Evolutionary conservation across 2,113 vertebrate species (phyloP).

Genomic region (human): DNA sequence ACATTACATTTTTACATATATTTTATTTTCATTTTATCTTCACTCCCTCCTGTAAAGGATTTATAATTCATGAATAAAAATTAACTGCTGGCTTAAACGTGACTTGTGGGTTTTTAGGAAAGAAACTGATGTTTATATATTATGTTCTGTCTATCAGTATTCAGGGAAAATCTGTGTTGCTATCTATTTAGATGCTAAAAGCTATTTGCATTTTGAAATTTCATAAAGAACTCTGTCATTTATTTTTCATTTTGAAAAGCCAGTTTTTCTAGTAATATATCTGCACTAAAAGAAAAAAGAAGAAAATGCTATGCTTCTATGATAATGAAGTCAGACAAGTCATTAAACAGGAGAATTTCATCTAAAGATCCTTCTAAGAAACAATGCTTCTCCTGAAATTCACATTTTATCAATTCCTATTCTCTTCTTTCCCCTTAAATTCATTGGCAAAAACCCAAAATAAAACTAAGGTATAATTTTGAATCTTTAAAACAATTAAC

Average conservation of each 20-base stretch:
- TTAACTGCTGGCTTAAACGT: constrained; percentile 49
- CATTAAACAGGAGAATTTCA: constrained; percentile 7
- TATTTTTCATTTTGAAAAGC: constrained; percentile 59
- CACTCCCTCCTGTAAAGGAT: neutral
- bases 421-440: neutral
- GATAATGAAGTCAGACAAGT: constrained; percentile 41
- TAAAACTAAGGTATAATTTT: constrained; percentile 38
- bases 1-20: neutral
- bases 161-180: neutral
- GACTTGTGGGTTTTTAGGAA: constrained; percentile 33
- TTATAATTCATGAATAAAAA: constrained; percentile 63
- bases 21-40: constrained; percentile 13
- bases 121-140: constrained; percentile 51
- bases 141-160: neutral
- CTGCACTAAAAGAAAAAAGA: neutral
- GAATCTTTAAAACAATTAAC: constrained; percentile 39
- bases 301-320: neutral
- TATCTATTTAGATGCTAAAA: constrained; percentile 39
- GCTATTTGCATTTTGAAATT: constrained; percentile 49
- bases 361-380: constrained; percentile 51
- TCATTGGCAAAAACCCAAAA: constrained; percentile 18
- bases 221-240: neutral
- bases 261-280: constrained; percentile 45
- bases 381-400: constrained; percentile 44
- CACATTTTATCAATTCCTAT: constrained; percentile 4